phyloP scores from a whole-genome alignment of 1,140 invertebrate species.

The Drosophila mauritiana region DNA sequence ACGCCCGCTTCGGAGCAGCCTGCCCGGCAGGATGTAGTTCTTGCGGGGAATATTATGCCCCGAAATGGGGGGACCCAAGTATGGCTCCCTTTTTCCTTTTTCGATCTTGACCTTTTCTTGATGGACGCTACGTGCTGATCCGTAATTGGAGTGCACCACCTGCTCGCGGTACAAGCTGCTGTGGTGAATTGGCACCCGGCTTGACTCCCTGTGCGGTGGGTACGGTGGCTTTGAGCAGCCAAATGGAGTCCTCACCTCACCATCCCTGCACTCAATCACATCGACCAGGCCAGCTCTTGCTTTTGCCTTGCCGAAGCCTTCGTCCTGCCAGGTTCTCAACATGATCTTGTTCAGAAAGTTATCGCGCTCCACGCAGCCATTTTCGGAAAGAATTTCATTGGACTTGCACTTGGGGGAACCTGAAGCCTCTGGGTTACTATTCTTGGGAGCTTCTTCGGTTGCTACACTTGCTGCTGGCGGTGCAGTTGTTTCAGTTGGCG shows the following conservation, averaged over 20 bases:
- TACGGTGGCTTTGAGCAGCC: slow-evolving; percentile 15
- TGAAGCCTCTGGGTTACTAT: neutral
- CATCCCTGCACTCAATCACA: neutral
- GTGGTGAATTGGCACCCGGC: neutral
- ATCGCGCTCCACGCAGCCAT: slow-evolving; percentile 35
- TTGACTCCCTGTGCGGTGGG: neutral
- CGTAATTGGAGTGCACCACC: neutral
- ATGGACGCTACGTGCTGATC: neutral
- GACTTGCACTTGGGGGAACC: slow-evolving; percentile 13
- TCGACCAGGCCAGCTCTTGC: neutral
- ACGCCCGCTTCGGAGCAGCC: neutral
- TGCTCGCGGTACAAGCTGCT: slow-evolving; percentile 3
- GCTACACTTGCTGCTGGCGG: neutral
- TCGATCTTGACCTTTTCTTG: neutral
- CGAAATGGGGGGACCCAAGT: neutral
- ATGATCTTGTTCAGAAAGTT: slow-evolving; percentile 8
- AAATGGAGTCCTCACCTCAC: slow-evolving; percentile 23
- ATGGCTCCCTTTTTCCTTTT: neutral
- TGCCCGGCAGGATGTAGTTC: slow-evolving; percentile 33
- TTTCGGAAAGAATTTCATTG: slow-evolving; percentile 21
- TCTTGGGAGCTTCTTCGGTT: neutral
- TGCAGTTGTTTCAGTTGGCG: neutral
- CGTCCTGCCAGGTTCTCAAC: slow-evolving; percentile 14
- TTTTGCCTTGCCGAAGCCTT: slow-evolving; percentile 12
- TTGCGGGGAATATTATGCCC: slow-evolving; percentile 32